phyloP scores from a whole-genome alignment of 2,888 invertebrate genomes.

The Encarsia formosa region DNA sequence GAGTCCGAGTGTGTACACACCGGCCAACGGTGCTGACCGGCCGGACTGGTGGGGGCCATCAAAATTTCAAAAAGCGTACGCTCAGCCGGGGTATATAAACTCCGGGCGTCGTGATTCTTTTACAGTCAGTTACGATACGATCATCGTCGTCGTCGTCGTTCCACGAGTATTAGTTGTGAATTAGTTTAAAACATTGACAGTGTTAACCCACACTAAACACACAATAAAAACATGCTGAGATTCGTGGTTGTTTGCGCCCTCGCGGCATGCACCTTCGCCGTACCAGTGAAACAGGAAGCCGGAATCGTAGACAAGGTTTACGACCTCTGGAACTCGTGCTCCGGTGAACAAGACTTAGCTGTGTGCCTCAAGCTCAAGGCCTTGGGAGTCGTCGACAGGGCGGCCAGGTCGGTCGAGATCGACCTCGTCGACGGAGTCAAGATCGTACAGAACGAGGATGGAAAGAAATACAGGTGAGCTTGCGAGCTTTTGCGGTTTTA shows the following conservation, averaged over 20 bases:
- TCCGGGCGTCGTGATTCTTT: conserved; percentile 52
- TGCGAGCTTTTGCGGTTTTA: neutral
- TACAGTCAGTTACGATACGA: conserved; percentile 51
- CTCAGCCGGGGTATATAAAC: conserved; percentile 51
- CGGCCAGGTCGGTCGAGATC: conserved; percentile 58
- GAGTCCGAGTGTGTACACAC: conserved; percentile 19
- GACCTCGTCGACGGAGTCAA: conserved; percentile 51
- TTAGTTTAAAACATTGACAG: neutral
- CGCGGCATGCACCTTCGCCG: conserved; percentile 40
- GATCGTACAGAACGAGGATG: conserved; percentile 53
- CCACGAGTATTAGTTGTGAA: neutral
- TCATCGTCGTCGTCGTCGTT: conserved; percentile 37
- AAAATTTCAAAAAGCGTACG: conserved; percentile 53
- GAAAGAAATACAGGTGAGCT: conserved; percentile 45
- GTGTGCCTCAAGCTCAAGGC: conserved; percentile 77
- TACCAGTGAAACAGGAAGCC: conserved; percentile 37
- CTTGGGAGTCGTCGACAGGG: conserved; percentile 70
- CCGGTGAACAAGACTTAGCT: conserved; percentile 60
- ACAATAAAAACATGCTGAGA: conserved; percentile 40
- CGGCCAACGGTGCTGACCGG: conserved; percentile 33
- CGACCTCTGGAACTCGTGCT: conserved; percentile 56
- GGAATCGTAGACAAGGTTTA: conserved; percentile 45
- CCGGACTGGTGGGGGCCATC: conserved; percentile 48
- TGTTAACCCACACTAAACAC: neutral
- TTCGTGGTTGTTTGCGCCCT: conserved; percentile 41